Conservation (phyloP, 64 coral and sea anemone genomes). For the Stylophora pistillata region DNA sequence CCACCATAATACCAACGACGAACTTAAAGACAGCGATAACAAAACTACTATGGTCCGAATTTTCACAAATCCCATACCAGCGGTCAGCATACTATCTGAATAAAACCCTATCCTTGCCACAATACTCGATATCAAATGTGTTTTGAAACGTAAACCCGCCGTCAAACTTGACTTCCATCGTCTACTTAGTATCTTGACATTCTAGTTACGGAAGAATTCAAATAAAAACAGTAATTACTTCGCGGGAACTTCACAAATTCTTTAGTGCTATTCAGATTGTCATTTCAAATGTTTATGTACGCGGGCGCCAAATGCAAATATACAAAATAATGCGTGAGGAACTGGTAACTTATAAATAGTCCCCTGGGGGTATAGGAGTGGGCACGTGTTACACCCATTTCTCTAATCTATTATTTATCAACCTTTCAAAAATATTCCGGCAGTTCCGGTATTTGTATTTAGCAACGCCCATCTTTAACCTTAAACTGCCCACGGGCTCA, state of each 20-base stretch:
- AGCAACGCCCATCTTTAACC: too few relatives aligned
- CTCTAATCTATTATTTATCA: background rate
- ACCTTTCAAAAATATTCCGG: too few relatives aligned
- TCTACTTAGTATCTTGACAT: background rate
- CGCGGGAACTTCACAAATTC: background rate
- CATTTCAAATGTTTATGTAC: slow-evolving; percentile 16
- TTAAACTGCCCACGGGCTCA: too few relatives aligned
- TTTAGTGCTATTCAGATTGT: background rate
- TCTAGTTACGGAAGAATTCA: background rate
- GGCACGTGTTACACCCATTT: background rate
- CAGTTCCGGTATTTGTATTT: too few relatives aligned
- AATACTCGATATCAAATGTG: slow-evolving; percentile 18
- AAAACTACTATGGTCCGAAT: slow-evolving; percentile 51
- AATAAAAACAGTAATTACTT: background rate
- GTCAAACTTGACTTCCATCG: slow-evolving; percentile 28
- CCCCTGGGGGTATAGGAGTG: background rate
- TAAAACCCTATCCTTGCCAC: background rate
- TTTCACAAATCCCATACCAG: slow-evolving; percentile 55
- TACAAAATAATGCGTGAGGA: background rate
- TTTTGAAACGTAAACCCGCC: background rate
- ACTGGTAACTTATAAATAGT: slow-evolving; percentile 14
- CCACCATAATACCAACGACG: slow-evolving; percentile 70
- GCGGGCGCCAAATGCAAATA: slow-evolving; percentile 12
- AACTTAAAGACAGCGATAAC: slow-evolving; percentile 59
- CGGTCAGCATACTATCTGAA: slow-evolving; percentile 42